A percentile compares a stretch with the other conserved stretches of the same genome.
Evolutionary conservation across 1,140 invertebrate species (phyloP).

Genomic region (Stegodyphus mimosarum): DNA sequence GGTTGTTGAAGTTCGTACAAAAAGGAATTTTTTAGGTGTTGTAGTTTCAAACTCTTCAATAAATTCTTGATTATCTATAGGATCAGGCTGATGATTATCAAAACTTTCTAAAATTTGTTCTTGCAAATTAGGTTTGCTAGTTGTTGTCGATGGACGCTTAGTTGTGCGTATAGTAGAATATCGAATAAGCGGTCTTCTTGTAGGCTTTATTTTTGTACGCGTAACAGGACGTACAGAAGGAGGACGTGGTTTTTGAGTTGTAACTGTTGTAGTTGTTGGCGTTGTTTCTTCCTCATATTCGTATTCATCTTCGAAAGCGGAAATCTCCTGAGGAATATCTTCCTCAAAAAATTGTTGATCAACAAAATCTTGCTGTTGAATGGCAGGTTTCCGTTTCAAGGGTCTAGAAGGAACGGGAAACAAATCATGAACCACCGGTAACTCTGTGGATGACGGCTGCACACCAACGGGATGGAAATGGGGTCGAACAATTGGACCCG

Average conservation of each 20-base stretch:
- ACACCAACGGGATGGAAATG: constrained; percentile 11
- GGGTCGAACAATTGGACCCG: constrained; percentile 13
- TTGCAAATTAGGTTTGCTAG: neutral
- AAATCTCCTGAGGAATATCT: constrained; percentile 17
- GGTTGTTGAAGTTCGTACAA: neutral
- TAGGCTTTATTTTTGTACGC: neutral
- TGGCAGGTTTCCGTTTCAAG: constrained; percentile 16
- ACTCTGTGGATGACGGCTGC: neutral
- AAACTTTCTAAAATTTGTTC: constrained; percentile 24
- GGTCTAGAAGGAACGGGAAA: constrained; percentile 47
- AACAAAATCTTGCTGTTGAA: constrained; percentile 33
- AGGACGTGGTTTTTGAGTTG: neutral
- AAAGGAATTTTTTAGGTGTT: neutral
- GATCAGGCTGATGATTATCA: constrained; percentile 46
- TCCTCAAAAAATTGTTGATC: constrained; percentile 32
- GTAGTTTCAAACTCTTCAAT: constrained; percentile 2
- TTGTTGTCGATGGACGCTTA: neutral
- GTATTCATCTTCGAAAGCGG: constrained; percentile 24
- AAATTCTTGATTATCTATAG: neutral
- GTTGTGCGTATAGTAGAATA: neutral
- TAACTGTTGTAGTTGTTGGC: constrained; percentile 8
- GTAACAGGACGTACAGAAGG: neutral
- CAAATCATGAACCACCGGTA: constrained; percentile 10
- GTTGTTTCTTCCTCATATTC: constrained; percentile 4
- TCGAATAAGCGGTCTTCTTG: neutral